Percentiles rank a stretch among this genome's conserved stretches.
phyloP scores from a whole-genome alignment of 2,888 invertebrate genomes.

The Dascillus cervinus region DNA sequence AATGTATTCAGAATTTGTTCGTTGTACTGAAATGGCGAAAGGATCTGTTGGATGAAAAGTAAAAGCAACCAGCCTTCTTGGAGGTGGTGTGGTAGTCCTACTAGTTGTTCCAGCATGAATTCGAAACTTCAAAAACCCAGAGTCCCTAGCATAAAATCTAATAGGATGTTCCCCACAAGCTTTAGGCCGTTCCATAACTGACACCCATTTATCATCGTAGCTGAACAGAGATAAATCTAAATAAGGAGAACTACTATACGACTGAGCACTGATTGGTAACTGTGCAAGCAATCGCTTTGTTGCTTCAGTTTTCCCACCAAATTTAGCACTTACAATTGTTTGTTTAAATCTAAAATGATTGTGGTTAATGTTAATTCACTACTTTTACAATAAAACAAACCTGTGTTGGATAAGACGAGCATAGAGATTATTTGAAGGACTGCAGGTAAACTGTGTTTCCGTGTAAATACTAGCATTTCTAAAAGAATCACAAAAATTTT shows the following conservation, averaged over 20 bases:
- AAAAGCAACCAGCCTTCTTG: conserved; percentile 82
- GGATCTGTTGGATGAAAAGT: conserved; percentile 96
- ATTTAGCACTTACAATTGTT: conserved; percentile 82
- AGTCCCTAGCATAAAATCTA: conserved; percentile 78
- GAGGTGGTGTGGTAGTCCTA: conserved; percentile 57
- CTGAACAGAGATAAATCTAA: conserved; percentile 85
- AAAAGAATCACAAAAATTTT: conserved; percentile 88
- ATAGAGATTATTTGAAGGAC: conserved; percentile 82
- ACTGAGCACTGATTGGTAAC: conserved; percentile 90
- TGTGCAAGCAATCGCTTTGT: conserved; percentile 83
- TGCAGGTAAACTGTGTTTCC: conserved; percentile 82
- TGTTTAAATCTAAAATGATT: conserved; percentile 64
- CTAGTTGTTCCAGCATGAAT: conserved; percentile 61
- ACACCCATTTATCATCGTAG: conserved; percentile 94
- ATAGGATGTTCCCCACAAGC: conserved; percentile 89
- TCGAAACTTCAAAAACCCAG: conserved; percentile 63
- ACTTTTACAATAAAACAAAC: conserved; percentile 18
- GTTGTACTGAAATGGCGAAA: conserved; percentile 90
- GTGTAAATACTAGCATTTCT: conserved; percentile 78
- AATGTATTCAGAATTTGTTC: conserved; percentile 86
- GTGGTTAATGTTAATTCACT: background rate
- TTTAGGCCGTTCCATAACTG: conserved; percentile 91
- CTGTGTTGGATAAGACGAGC: conserved; percentile 59
- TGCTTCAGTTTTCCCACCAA: conserved; percentile 84
- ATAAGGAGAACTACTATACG: conserved; percentile 88